Percentiles rank a stretch among this genome's conserved stretches.
phyloP scores from a whole-genome alignment of 2,113 vertebrate genomes.

The Passerina amoena region DNA sequence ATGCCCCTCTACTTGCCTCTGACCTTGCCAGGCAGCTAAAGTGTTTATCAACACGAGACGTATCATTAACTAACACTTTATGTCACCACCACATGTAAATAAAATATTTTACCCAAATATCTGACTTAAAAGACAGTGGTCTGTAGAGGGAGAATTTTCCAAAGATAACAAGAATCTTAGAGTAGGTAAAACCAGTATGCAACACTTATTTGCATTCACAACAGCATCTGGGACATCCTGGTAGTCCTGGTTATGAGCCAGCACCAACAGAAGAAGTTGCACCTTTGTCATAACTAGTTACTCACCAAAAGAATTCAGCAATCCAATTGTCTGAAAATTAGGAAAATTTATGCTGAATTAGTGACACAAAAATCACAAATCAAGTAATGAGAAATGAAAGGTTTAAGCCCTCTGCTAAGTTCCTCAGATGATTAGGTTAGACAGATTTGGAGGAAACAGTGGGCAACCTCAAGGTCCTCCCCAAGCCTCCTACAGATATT shows the following conservation, averaged over 20 bases:
- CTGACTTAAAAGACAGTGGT: neutral
- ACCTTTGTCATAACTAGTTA: neutral
- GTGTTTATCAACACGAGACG: neutral
- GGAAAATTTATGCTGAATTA: neutral
- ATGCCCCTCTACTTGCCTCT: neutral
- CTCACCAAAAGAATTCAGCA: neutral
- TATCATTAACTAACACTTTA: neutral
- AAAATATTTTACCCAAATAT: neutral
- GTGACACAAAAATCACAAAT: neutral
- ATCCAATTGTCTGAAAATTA: neutral
- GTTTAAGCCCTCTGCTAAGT: neutral
- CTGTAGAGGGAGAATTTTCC: neutral
- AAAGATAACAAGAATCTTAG: neutral
- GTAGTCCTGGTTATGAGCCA: neutral
- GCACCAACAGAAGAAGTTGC: neutral
- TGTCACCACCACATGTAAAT: neutral
- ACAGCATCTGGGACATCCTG: neutral
- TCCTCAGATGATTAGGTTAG: neutral
- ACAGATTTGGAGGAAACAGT: neutral
- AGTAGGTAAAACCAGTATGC: neutral
- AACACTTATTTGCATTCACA: neutral
- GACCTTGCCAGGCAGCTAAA: neutral
- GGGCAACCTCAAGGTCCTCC: neutral
- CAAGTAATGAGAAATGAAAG: neutral
- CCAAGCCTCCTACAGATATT: neutral